phyloP scores from a whole-genome alignment of 2,797 vertebrate species.

The Decapterus maruadsi region DNA sequence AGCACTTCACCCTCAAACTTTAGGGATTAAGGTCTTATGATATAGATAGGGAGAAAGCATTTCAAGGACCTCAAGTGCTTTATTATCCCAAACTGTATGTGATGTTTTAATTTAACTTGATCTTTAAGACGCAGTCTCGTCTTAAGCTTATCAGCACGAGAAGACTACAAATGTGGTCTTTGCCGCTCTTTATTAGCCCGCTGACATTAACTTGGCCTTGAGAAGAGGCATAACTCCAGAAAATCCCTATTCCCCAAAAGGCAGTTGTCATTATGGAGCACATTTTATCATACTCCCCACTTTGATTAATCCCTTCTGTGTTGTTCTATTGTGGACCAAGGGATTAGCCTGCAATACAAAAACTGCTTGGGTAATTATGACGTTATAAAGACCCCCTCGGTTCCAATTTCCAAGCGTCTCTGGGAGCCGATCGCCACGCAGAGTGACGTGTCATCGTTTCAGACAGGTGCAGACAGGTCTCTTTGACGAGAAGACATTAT shows the following conservation, averaged over 20 bases:
- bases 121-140: constrained; percentile 23
- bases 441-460: constrained; percentile 4
- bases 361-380: constrained; percentile 20
- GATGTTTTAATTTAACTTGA: constrained; percentile 52
- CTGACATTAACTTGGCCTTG: constrained; percentile 51
- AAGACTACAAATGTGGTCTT: constrained; percentile 36
- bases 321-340: constrained; percentile 8
- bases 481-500: neutral
- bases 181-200: constrained; percentile 37
- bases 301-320: constrained; percentile 40
- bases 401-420: constrained; percentile 33
- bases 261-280: constrained; percentile 23
- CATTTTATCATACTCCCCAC: constrained; percentile 36
- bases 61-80: constrained; percentile 13
- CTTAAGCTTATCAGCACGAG: constrained; percentile 32
- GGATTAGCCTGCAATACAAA: constrained; percentile 6
- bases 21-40: constrained; percentile 23
- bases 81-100: constrained; percentile 17
- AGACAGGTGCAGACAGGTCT: neutral
- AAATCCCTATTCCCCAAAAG: constrained; percentile 41
- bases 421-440: constrained; percentile 13
- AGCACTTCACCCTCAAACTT: constrained; percentile 11
- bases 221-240: constrained; percentile 21
- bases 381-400: neutral
- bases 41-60: constrained; percentile 16